Evolutionary conservation across 2,888 invertebrate genomes (phyloP).

Genomic region (Mesoligia furuncula): DNA sequence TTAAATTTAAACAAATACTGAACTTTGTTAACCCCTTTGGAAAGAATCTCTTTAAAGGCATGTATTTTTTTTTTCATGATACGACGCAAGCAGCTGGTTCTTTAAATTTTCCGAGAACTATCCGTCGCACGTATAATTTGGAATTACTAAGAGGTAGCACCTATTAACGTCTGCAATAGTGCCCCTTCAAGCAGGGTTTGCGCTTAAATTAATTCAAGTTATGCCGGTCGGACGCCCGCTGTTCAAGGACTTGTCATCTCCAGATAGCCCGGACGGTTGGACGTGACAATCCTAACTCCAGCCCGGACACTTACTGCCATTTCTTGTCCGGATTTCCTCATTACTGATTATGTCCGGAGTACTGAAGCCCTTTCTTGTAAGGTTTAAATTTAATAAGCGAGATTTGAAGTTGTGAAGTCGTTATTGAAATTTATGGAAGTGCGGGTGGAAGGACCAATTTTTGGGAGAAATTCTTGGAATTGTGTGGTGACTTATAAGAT

Average conservation of each 20-base stretch:
- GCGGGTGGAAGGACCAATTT: constrained; percentile 22
- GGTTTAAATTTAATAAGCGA: constrained; percentile 51
- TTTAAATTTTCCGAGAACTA: not conserved
- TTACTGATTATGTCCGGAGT: constrained; percentile 65
- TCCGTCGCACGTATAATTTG: constrained; percentile 12
- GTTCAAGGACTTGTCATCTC: constrained; percentile 59
- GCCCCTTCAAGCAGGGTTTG: constrained; percentile 43
- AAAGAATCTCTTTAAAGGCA: not conserved
- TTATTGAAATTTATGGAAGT: constrained; percentile 48
- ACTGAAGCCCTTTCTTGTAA: constrained; percentile 47
- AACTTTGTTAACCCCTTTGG: not conserved
- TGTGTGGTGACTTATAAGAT: constrained; percentile 16
- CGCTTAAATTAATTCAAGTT: constrained; percentile 66
- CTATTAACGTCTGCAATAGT: constrained; percentile 42
- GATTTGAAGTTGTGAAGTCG: constrained; percentile 54
- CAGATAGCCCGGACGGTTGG: constrained; percentile 47
- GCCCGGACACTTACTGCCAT: constrained; percentile 49
- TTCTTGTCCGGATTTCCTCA: constrained; percentile 60
- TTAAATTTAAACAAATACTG: not conserved
- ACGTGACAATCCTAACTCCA: constrained; percentile 59
- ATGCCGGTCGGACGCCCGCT: constrained; percentile 52
- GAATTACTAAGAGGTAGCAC: constrained; percentile 12
- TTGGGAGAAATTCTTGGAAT: constrained; percentile 19
- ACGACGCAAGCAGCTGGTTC: not conserved
- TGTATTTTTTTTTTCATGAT: no score